Evolutionary conservation across 2,113 vertebrate species (phyloP).

Genomic region (Guaruba guarouba): DNA sequence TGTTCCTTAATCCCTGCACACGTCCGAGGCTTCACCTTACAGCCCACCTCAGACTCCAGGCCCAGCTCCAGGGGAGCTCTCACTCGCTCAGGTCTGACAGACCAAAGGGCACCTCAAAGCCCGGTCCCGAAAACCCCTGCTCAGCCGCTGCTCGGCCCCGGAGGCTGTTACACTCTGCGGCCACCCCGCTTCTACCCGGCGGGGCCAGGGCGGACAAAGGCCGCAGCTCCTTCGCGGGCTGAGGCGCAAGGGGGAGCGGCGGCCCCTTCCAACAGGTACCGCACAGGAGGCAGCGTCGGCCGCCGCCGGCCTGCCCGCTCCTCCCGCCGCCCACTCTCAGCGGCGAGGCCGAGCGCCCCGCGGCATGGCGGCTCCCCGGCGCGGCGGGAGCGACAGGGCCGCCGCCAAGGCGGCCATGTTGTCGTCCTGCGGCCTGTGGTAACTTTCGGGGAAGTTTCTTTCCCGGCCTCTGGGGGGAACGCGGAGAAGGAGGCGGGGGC

Average conservation of each 20-base stretch:
- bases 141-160: too few species aligned
- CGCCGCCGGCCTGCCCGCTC: background rate
- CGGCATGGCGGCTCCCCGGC: background rate
- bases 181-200: background rate
- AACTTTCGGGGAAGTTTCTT: too few species aligned
- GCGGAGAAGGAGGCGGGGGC: too few species aligned
- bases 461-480: too few species aligned
- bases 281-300: background rate
- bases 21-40: fast-evolving
- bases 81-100: fast-evolving
- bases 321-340: background rate
- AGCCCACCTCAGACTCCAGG: background rate
- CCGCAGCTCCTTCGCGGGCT: background rate
- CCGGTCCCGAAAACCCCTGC: fast-evolving
- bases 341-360: background rate
- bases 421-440: too few species aligned
- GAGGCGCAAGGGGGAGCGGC: background rate
- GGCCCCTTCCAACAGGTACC: background rate
- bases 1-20: background rate
- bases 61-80: background rate
- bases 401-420: too few species aligned
- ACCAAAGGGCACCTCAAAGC: background rate
- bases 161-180: fast-evolving
- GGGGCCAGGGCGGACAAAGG: background rate
- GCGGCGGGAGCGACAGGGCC: too few species aligned